Percentiles rank a stretch among this genome's conserved stretches.
These are phyloP conservation scores for Aramus guarauna DNA, from an alignment of 2,113 vertebrate genomes.

Conservation along the genomic window DNA sequence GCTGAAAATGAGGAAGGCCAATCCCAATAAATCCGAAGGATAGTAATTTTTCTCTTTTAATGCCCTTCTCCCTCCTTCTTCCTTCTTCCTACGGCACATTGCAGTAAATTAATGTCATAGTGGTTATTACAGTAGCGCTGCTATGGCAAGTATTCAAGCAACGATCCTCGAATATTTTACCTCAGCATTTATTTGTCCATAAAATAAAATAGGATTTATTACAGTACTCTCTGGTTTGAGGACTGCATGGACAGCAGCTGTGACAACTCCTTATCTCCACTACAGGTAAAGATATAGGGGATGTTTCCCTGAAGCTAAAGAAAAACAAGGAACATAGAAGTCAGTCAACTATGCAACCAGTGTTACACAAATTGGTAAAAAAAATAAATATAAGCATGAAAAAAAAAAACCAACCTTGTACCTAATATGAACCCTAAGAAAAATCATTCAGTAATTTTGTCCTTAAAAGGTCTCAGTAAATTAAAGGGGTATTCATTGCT, in stretches of 20 bases:
- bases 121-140: slow-evolving; percentile 77
- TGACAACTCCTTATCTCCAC: slow-evolving; percentile 68
- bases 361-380: neutral
- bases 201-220: slow-evolving; percentile 86
- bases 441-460: slow-evolving; percentile 1
- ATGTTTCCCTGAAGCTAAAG: neutral
- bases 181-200: slow-evolving; percentile 89
- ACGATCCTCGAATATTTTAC: slow-evolving; percentile 84
- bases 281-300: slow-evolving; percentile 65
- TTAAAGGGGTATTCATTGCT: slow-evolving; percentile 21
- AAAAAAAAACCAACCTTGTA: neutral
- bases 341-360: neutral
- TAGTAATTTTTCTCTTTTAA: slow-evolving; percentile 86
- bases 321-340: neutral
- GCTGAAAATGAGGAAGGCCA: slow-evolving; percentile 84
- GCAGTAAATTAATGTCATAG: slow-evolving; percentile 84
- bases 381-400: neutral
- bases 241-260: slow-evolving; percentile 74
- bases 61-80: slow-evolving; percentile 79
- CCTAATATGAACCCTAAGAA: neutral
- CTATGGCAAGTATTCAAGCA: slow-evolving; percentile 78
- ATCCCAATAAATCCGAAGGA: slow-evolving; percentile 82
- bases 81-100: slow-evolving; percentile 76
- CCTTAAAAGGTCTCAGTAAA: slow-evolving; percentile 21
- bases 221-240: slow-evolving; percentile 76